Evolutionary conservation across 2,888 invertebrate species (phyloP).

Genomic region (Steromphala cineraria): DNA sequence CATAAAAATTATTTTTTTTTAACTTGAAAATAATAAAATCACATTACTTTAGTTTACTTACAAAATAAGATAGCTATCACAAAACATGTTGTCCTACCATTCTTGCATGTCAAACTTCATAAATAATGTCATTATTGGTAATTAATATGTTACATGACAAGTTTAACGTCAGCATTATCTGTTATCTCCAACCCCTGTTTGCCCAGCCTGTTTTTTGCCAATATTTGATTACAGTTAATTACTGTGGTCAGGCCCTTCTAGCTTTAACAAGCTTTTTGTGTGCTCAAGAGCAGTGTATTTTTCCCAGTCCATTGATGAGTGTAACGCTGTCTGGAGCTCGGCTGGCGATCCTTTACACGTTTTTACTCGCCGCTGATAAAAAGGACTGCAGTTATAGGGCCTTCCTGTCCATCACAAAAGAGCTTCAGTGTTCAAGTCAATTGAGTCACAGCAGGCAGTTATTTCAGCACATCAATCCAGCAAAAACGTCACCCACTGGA

Average conservation of each 20-base stretch:
- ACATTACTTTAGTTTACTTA: no score
- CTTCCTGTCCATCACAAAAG: neutral
- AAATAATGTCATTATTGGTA: no score
- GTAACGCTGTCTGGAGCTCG: neutral
- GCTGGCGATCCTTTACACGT: neutral
- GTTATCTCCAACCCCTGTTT: no score
- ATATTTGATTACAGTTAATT: neutral
- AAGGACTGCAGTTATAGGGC: neutral
- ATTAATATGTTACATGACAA: no score
- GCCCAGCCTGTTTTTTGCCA: neutral
- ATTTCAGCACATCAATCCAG: neutral
- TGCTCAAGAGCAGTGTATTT: constrained; percentile 1
- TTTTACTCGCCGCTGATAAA: neutral
- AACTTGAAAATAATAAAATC: no score
- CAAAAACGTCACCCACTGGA: neutral
- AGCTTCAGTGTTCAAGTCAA: neutral
- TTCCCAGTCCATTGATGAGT: neutral
- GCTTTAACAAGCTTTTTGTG: constrained; percentile 14
- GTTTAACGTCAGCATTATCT: no score
- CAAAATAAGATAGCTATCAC: no score
- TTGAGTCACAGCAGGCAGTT: neutral
- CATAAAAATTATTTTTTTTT: no score
- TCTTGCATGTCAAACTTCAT: no score
- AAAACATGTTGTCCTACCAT: no score
- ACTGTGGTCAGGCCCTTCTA: neutral